Percentiles rank a stretch among this genome's conserved stretches.
phyloP scores from a whole-genome alignment of 1,140 invertebrate species.

The Zophobas morio region DNA sequence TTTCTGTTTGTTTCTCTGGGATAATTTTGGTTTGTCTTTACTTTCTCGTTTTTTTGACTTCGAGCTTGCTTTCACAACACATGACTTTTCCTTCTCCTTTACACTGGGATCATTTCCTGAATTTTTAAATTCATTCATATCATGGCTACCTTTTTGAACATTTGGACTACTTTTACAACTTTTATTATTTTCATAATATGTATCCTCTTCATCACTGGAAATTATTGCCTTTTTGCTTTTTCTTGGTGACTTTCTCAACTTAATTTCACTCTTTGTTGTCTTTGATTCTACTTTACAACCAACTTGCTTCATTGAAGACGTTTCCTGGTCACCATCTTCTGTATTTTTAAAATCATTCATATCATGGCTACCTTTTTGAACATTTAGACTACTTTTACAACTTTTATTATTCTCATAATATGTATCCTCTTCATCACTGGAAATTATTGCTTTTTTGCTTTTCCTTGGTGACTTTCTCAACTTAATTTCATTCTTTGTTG shows the following conservation, averaged over 20 bases:
- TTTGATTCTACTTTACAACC: neutral
- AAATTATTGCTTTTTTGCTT: neutral
- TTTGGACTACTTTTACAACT: neutral
- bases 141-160: neutral
- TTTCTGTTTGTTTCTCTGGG: too few relatives aligned
- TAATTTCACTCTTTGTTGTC: neutral
- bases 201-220: conserved; percentile 1
- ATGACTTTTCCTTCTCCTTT: too few relatives aligned
- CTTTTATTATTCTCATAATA: neutral
- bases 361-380: neutral
- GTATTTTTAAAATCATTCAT: too few relatives aligned
- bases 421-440: neutral
- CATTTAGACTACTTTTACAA: neutral
- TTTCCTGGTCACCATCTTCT: too few relatives aligned
- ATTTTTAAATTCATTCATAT: too few relatives aligned
- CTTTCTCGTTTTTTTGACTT: too few relatives aligned
- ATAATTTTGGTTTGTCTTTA: too few relatives aligned
- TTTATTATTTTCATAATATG: conserved; percentile 7
- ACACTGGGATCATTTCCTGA: too few relatives aligned
- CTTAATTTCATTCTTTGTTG: neutral
- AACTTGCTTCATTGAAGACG: too few relatives aligned
- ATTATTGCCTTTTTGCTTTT: neutral
- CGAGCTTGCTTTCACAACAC: too few relatives aligned
- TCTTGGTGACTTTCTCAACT: neutral
- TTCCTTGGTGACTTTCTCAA: neutral